Evolutionary conservation across 2,113 vertebrate species (phyloP), one percentile per base, ranked within the genome.

Genomic region (Pao palembangensis): DNA sequence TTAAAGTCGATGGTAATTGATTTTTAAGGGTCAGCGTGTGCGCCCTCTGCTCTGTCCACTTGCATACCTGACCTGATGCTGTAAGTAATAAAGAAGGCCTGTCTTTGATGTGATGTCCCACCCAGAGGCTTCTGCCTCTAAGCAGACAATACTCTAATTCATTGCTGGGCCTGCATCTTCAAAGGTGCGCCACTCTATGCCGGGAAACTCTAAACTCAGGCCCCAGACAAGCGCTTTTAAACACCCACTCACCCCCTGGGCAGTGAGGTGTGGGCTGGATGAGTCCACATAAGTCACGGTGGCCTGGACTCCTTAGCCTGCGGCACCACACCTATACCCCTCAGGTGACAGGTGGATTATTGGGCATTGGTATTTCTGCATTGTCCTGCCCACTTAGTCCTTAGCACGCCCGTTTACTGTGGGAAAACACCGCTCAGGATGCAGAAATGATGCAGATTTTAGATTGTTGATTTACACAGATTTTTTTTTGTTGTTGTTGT

Each of bases 71-170:
- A 78, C 73, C 81, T 61, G 56, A 75, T 17, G 74, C 72, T 52
- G 67, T 75, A 71, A 76, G 81, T 87, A 91, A 90, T 90, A 87
- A 89, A 90, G 79, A 48, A 58, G 64, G 69, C 67, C 76, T 59
- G 83, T 57, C 86, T 91, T 91, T 91, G 89, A 91, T 89, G 59
- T 83, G 74, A 72, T 71, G 86, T 86, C 78, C 84, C 85, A 85
- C 87, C 89, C 87, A 81, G 65, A 77, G 77, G 78, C 78, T 73
- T 80, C 78, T 66, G 73, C 85, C 67, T 84, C 67, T 44, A 15
- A 65, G 52, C 63, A 73, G 79, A 90, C 85, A 88, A 88, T 85
- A 56, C 76, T 64, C 69, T 69, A 86, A 90, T 90, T 90, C 87
- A 92, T 90, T 87, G 81, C 74, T 66, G 64, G 78, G 85, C 76